Conservation (phyloP, 1,140 invertebrate genomes). For the Drosophila navojoa region DNA sequence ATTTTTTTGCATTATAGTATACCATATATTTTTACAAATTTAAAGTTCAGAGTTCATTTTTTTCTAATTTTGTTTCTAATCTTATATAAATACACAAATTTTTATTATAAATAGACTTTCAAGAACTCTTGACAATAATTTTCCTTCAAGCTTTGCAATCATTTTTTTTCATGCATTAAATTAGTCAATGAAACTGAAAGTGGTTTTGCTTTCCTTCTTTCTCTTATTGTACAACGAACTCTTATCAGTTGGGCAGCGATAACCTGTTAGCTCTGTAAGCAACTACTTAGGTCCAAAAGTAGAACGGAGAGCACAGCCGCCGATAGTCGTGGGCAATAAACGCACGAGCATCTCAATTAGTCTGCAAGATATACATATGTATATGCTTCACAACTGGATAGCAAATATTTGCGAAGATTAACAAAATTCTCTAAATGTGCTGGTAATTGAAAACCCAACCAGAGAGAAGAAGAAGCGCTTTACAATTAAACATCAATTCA, state of each 20-base stretch:
- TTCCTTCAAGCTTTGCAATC: not conserved
- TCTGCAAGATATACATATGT: slow-evolving; percentile 14
- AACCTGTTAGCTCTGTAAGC: slow-evolving; percentile 65
- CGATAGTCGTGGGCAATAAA: slow-evolving; percentile 28
- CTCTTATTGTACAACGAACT: slow-evolving; percentile 61
- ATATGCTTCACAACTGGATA: slow-evolving; percentile 4
- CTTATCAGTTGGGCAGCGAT: slow-evolving; percentile 67
- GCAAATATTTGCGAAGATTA: slow-evolving; percentile 7
- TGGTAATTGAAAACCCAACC: slow-evolving; percentile 20
- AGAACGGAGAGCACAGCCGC: slow-evolving; percentile 58
- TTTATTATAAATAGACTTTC: not conserved
- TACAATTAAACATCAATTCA: slow-evolving; percentile 43
- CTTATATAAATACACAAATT: too few relatives aligned
- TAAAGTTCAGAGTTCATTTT: too few relatives aligned
- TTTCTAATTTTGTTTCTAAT: not conserved
- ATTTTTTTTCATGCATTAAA: not conserved
- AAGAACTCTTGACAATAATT: not conserved
- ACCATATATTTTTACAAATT: too few relatives aligned
- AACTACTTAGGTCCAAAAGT: slow-evolving; percentile 57
- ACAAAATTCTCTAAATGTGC: slow-evolving; percentile 1
- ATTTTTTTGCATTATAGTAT: too few relatives aligned
- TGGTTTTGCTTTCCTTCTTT: slow-evolving; percentile 9
- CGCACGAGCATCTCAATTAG: slow-evolving; percentile 9
- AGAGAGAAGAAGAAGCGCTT: slow-evolving; percentile 7
- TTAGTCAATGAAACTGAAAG: slow-evolving; percentile 66